Conservation (phyloP, 2,113 vertebrate genomes). For the Erpornis zantholeuca region DNA sequence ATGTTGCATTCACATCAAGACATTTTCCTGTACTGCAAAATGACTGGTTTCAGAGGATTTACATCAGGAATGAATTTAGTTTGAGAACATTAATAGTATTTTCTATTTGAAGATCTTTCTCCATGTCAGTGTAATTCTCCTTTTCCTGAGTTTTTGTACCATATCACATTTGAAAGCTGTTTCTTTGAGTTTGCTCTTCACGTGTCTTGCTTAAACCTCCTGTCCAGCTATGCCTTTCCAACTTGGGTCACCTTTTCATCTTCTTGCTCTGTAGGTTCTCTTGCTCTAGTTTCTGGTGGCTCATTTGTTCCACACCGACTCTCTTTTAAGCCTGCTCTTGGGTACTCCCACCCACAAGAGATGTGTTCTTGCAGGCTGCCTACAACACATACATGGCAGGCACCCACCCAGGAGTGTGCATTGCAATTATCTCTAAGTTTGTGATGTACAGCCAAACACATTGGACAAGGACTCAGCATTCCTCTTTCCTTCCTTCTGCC, state of each 20-base stretch:
- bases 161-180: not conserved
- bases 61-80: not conserved
- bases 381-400: too few species aligned
- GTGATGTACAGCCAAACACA: fast-evolving
- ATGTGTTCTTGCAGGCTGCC: not conserved
- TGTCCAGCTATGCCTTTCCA: not conserved
- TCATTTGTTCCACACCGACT: not conserved
- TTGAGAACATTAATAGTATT: not conserved
- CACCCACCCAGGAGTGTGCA: not conserved
- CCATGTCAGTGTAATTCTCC: not conserved
- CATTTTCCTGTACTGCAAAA: not conserved
- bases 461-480: not conserved
- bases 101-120: not conserved
- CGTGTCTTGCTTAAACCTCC: not conserved
- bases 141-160: not conserved
- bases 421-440: not conserved
- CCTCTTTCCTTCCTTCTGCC: not conserved
- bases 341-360: not conserved
- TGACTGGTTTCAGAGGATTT: not conserved
- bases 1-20: not conserved
- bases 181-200: not conserved
- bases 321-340: not conserved
- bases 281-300: not conserved
- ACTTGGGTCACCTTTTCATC: not conserved
- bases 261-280: not conserved